phyloP scores from a whole-genome alignment of 1,140 invertebrate species.

The Rhagoletis pomonella region DNA sequence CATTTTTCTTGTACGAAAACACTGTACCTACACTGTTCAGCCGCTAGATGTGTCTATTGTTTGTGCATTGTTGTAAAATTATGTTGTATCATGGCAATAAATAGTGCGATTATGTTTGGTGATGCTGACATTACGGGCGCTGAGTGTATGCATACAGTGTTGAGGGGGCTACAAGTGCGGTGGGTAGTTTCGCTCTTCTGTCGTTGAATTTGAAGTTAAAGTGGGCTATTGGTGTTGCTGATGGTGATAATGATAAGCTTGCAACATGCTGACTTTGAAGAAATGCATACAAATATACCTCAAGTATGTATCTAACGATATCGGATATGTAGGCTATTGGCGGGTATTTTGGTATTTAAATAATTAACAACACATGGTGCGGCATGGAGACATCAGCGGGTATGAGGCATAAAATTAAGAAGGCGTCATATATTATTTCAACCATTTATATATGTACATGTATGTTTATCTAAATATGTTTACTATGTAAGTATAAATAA shows the following conservation, averaged over 20 bases:
- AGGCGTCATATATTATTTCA: not conserved
- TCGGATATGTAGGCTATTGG: not conserved
- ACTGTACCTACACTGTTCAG: not conserved
- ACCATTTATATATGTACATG: too few relatives aligned
- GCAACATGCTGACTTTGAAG: constrained; percentile 37
- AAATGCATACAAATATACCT: not conserved
- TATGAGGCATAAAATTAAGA: not conserved
- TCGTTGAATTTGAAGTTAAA: constrained; percentile 20
- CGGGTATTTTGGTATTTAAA: constrained; percentile 20
- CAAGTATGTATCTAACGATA: too few relatives aligned
- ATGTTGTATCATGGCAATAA: constrained; percentile 73
- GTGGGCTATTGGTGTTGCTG: constrained; percentile 44
- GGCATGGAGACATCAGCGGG: not conserved
- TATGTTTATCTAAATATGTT: too few relatives aligned
- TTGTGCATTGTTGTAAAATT: constrained; percentile 61
- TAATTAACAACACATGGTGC: constrained; percentile 46
- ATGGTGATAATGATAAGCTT: constrained; percentile 46
- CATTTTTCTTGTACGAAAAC: not conserved
- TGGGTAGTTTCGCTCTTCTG: not conserved
- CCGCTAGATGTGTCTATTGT: not conserved
- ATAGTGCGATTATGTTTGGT: constrained; percentile 68
- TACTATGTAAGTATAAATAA: too few relatives aligned
- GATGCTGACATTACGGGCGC: constrained; percentile 26
- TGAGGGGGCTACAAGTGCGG: not conserved
- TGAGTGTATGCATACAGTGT: not conserved